A percentile compares a stretch with the other conserved stretches of the same genome.
Conservation (phyloP, 2,113 vertebrate species). For the Corydoras sp. region DNA sequence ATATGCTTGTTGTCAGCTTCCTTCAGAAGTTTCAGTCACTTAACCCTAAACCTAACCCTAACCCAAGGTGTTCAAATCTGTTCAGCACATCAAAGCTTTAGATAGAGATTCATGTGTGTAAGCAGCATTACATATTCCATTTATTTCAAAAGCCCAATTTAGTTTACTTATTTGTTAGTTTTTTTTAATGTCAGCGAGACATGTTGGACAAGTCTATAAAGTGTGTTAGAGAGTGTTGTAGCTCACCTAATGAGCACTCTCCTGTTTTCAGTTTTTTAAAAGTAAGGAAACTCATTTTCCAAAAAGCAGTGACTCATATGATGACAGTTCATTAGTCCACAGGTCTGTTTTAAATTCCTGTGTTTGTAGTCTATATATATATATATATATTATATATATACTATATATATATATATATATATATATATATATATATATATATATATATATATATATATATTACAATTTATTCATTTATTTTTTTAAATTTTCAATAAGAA, state of each 20-base stretch:
- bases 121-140: no score
- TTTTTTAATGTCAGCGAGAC: neutral
- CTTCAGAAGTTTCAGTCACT: no score
- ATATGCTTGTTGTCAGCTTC: no score
- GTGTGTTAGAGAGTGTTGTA: neutral
- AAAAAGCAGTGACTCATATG: constrained; percentile 21
- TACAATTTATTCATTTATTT: neutral
- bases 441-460: constrained; percentile 16
- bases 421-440: no score
- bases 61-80: no score
- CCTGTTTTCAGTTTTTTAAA: constrained; percentile 1
- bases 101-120: no score
- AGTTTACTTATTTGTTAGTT: no score
- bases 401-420: no score
- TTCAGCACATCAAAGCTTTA: no score
- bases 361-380: constrained; percentile 32
- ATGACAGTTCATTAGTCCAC: constrained; percentile 41
- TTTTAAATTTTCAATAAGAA: neutral
- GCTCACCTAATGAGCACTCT: neutral
- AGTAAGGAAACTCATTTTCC: constrained; percentile 27
- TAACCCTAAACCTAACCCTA: no score
- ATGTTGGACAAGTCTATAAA: neutral
- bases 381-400: constrained; percentile 26
- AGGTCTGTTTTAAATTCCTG: constrained; percentile 27
- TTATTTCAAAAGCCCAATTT: no score